Percentiles rank a stretch among this genome's conserved stretches.
phyloP scores from a whole-genome alignment of 2,113 vertebrate genomes.

The Dicerorhinus sumatrensis region DNA sequence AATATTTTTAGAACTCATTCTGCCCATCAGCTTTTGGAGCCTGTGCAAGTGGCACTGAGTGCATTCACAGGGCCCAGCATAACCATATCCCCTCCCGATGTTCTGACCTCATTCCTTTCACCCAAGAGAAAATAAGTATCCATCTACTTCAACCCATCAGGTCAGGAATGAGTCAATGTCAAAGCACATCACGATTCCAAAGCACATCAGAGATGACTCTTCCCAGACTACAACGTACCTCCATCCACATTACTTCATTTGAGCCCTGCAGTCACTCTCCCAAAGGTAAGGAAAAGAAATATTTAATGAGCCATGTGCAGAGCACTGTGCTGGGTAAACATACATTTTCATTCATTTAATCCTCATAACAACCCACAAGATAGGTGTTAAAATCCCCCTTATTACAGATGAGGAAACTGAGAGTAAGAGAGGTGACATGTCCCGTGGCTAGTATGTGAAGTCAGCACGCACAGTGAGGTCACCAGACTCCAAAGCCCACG shows the following conservation, averaged over 20 bases:
- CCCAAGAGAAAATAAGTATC: not conserved
- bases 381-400: not conserved
- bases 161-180: not conserved
- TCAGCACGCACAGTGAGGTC: not conserved
- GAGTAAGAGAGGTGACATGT: not conserved
- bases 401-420: constrained; percentile 33
- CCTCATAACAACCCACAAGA: not conserved
- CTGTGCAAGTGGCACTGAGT: not conserved
- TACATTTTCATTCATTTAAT: constrained; percentile 28
- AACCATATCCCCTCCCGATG: fast-evolving
- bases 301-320: constrained; percentile 54
- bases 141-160: not conserved
- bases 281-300: not conserved
- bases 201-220: not conserved
- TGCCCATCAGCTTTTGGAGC: not conserved
- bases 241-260: not conserved
- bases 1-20: not conserved
- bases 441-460: not conserved
- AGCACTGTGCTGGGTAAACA: not conserved
- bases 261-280: not conserved
- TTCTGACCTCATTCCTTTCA: not conserved
- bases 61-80: not conserved
- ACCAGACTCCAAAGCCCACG: not conserved
- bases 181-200: not conserved
- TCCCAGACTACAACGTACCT: not conserved